phyloP scores from a whole-genome alignment of 2,113 vertebrate genomes.

The Gymnogyps californianus region DNA sequence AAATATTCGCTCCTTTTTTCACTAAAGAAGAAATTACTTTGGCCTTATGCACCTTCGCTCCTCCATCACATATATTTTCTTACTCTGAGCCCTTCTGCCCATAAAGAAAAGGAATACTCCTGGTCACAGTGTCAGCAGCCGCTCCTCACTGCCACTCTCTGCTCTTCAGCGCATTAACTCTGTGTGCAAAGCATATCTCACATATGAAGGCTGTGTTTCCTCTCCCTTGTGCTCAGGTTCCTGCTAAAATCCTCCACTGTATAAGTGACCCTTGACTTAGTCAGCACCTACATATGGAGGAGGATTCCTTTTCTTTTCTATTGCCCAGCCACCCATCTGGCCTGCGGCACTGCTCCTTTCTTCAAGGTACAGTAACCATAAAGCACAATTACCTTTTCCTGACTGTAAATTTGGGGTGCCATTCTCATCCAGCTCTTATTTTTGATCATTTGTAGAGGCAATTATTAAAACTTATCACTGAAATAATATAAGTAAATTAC shows the following conservation, averaged over 20 bases:
- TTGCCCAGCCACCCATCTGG: neutral
- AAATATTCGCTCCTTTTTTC: neutral
- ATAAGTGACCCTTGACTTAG: neutral
- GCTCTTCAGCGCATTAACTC: neutral
- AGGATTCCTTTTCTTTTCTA: neutral
- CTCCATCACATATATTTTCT: neutral
- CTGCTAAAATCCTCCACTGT: neutral
- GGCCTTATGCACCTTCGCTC: neutral
- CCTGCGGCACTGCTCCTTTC: neutral
- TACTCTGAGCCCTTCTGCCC: neutral
- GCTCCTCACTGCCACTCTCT: neutral
- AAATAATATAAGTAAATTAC: neutral
- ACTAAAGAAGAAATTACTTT: neutral
- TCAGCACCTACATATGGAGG: neutral
- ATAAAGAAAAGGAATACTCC: neutral
- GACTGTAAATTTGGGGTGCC: neutral
- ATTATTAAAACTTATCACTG: neutral
- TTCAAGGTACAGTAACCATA: neutral
- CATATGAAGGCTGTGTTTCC: neutral
- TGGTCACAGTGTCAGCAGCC: neutral
- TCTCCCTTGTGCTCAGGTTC: neutral
- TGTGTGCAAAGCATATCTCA: fast-evolving
- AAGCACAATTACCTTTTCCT: neutral
- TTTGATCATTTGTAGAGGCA: neutral
- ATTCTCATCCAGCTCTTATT: neutral